Conservation (phyloP, 2,888 invertebrate species). For the Diaperis boleti region DNA sequence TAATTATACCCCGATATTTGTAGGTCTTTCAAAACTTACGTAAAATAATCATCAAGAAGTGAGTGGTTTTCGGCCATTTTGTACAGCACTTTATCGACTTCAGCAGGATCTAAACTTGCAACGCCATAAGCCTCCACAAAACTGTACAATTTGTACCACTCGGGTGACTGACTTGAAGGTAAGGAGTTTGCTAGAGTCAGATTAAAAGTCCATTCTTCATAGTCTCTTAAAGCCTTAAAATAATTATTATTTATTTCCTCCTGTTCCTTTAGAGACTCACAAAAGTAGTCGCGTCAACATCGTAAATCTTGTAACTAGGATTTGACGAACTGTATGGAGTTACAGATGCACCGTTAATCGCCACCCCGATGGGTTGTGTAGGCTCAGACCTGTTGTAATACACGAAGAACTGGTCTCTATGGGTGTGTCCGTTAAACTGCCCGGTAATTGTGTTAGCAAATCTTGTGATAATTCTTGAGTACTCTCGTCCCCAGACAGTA, state of each 20-base stretch:
- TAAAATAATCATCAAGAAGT: conserved; percentile 62
- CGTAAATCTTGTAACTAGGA: conserved; percentile 85
- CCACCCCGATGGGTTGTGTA: conserved; percentile 72
- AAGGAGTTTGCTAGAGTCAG: conserved; percentile 76
- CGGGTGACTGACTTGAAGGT: conserved; percentile 67
- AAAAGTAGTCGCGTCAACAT: conserved; percentile 69
- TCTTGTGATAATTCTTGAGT: conserved; percentile 65
- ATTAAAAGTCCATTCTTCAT: conserved; percentile 80
- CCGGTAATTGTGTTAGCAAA: conserved; percentile 80
- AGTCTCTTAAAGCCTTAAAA: conserved; percentile 73
- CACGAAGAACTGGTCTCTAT: conserved; percentile 80
- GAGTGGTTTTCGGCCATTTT: conserved; percentile 70
- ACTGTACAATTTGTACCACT: conserved; percentile 80
- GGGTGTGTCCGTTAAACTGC: conserved; percentile 87
- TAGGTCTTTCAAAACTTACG: conserved; percentile 71
- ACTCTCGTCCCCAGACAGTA: conserved; percentile 78
- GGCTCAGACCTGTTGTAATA: conserved; percentile 72
- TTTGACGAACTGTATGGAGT: conserved; percentile 70
- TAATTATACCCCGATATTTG: conserved; percentile 43
- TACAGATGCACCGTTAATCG: conserved; percentile 86
- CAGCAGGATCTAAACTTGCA: conserved; percentile 71
- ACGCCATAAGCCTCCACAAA: conserved; percentile 77
- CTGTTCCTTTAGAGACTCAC: conserved; percentile 17
- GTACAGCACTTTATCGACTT: conserved; percentile 72
- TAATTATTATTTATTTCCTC: background rate